Base-by-base conservation (phyloP, 2,113 vertebrate genomes). In the Phainopepla nitens region DNA sequence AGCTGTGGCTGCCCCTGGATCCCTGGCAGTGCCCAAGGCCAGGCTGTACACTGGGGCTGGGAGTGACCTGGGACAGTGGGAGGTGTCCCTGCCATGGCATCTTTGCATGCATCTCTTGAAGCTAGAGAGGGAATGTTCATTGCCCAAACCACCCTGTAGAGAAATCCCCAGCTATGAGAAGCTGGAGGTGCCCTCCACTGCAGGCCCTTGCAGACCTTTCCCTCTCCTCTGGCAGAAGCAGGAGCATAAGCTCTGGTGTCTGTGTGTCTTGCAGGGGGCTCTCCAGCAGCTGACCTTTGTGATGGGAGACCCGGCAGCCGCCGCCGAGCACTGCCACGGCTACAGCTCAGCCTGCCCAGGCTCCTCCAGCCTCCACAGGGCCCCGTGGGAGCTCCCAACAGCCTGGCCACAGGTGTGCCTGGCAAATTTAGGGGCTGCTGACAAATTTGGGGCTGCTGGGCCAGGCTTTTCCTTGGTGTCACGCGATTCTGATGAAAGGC, bases 281-380 rank as follows among this genome's bases (percentile, higher is more conserved):
- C 91, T 99, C 23, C 97, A 96, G n/a, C 98, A 99, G 82, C 91
- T 99, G 95, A 96, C 87, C 69, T 98, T 99, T 10, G 41, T 98
- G 80, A 98, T 99, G 98, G 98, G 97, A 5, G 98, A 99, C 49
- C 97, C 98, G 2, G 95, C 93, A 7, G 98, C 98, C 0, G 99
- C 98, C 3, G 11, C 65, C 0, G 97, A 97, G 27, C 98, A 98
- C 31, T 99, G 99, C 89, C 97, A 4, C 49, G 91, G 78, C 81
- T 95, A 97, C 84, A 94, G 58, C 16, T 91, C 97, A 1, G 83
- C 28, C 5, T 99, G 99, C 51, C 44, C 62, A 0, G 64, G 33
- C 36, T 62, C 72, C 15, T 68, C 71, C 69, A 90, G 33, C 82
- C 96, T 15, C 90, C 58, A 33, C 13, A 20, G 17, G 19, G 31